phyloP scores from a whole-genome alignment of 2,797 vertebrate genomes.

The Melopsittacus undulatus region DNA sequence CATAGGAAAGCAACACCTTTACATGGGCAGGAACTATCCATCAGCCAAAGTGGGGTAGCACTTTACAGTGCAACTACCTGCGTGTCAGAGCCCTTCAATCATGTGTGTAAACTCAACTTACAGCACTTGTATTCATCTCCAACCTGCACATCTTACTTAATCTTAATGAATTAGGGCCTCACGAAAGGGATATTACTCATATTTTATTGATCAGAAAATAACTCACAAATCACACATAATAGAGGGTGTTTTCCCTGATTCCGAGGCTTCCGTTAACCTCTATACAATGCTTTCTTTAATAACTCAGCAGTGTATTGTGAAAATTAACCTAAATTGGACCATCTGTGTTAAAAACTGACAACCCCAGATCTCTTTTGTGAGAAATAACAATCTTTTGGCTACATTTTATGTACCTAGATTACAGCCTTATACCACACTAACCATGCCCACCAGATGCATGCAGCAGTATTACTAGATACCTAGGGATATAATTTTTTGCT shows the following conservation, averaged over 20 bases:
- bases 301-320: not conserved
- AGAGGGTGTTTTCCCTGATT: not conserved
- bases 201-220: not conserved
- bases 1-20: not conserved
- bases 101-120: rapidly evolving
- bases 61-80: not conserved
- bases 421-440: not conserved
- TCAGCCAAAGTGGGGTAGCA: rapidly evolving
- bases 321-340: conserved; percentile 15
- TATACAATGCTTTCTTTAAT: not conserved
- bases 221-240: not conserved
- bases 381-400: not conserved
- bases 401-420: not conserved
- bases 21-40: not conserved
- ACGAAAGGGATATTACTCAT: not conserved
- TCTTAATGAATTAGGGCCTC: not conserved
- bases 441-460: not conserved
- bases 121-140: not conserved
- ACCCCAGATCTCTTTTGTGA: not conserved
- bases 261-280: not conserved
- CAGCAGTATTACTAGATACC: not conserved
- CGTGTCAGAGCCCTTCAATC: not conserved
- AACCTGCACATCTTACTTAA: rapidly evolving
- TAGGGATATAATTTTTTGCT: not conserved
- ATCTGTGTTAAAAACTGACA: not conserved